Evolutionary conservation across 2,888 invertebrate genomes (phyloP).

Genomic region (Aphodius sticticus): DNA sequence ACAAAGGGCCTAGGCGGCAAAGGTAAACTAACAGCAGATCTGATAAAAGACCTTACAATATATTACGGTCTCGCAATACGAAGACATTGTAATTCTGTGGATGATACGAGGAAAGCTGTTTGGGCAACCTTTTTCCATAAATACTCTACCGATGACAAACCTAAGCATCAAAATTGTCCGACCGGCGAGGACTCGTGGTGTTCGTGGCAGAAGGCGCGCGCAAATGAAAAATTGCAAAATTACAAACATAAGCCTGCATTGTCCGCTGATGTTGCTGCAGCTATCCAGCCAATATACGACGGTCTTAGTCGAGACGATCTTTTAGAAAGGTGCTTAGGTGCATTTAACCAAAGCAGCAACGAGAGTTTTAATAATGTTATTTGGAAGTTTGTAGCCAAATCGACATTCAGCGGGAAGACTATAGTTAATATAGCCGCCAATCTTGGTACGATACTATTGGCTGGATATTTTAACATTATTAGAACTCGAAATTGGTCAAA

Average conservation of each 20-base stretch:
- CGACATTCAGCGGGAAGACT: no score
- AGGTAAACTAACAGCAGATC: constrained; percentile 24
- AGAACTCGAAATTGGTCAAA: no score
- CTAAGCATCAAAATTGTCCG: constrained; percentile 25
- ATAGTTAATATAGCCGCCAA: no score
- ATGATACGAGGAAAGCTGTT: constrained; percentile 19
- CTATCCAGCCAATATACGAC: constrained; percentile 35
- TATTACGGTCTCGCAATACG: no score
- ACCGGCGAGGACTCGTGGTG: constrained; percentile 23
- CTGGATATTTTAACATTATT: no score
- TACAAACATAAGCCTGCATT: constrained; percentile 10
- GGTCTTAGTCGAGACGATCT: constrained; percentile 36
- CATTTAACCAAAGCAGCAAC: constrained; percentile 25
- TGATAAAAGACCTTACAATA: constrained; percentile 20
- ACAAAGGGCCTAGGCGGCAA: constrained; percentile 26
- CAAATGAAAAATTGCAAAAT: neutral
- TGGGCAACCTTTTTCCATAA: constrained; percentile 27
- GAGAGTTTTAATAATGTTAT: constrained; percentile 29
- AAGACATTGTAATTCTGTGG: neutral
- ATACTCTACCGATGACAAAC: constrained; percentile 27
- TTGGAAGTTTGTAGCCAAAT: constrained; percentile 16
- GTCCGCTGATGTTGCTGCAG: constrained; percentile 24
- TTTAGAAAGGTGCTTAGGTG: constrained; percentile 33
- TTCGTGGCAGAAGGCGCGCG: constrained; percentile 30
- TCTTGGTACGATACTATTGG: no score